Evolutionary conservation across 2,797 vertebrate species (phyloP).

Genomic region (Epinephelus awoara): DNA sequence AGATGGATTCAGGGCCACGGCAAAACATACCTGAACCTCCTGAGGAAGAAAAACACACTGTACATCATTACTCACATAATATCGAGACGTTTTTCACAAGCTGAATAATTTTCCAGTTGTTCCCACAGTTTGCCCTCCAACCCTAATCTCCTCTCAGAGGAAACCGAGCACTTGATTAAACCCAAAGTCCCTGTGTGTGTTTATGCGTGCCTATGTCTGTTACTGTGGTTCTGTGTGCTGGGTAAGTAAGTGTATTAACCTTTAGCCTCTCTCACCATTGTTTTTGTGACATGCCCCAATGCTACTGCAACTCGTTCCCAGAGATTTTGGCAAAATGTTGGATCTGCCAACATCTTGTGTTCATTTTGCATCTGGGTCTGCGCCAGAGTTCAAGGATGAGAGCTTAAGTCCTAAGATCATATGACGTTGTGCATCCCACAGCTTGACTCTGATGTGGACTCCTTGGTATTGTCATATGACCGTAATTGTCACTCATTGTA

Average conservation of each 20-base stretch:
- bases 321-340: constrained; percentile 59
- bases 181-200: constrained; percentile 64
- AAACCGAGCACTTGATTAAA: constrained; percentile 65
- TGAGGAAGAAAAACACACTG: not conserved
- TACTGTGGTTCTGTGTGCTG: constrained; percentile 58
- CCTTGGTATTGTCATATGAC: constrained; percentile 1
- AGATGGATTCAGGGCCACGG: constrained; percentile 24
- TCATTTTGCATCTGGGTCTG: constrained; percentile 68
- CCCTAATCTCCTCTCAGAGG: constrained; percentile 61
- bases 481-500: not conserved
- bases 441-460: constrained; percentile 3
- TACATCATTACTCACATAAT: constrained; percentile 16
- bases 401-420: constrained; percentile 13
- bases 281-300: constrained; percentile 55
- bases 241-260: constrained; percentile 67
- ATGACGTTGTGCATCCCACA: constrained; percentile 27
- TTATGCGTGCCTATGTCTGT: constrained; percentile 51
- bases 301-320: constrained; percentile 72
- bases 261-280: constrained; percentile 80
- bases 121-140: constrained; percentile 67
- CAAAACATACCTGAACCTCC: constrained; percentile 32
- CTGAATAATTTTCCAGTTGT: constrained; percentile 47
- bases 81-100: constrained; percentile 7
- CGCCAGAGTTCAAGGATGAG: constrained; percentile 59
- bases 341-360: constrained; percentile 69